Base-by-base conservation (phyloP, 2,888 invertebrate genomes). In the Chromoteleia sp. region DNA sequence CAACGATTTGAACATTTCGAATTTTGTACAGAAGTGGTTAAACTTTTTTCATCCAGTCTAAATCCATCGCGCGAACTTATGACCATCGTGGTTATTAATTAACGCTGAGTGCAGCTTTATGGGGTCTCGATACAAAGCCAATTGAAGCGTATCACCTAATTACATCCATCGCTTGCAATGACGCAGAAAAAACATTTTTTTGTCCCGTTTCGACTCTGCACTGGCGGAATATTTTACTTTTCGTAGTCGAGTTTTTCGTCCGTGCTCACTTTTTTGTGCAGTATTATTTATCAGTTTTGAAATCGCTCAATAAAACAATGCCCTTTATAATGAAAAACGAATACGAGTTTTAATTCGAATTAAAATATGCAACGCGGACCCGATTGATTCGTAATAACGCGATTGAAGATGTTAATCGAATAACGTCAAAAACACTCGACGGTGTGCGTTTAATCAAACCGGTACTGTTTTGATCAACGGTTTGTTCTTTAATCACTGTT, bases 101-200 rank as follows among this genome's bases (percentile, higher is more conserved):
- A 71, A 54, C 43, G 29, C 36, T 59, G 58, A 59, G 59, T 36
- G 59, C 19, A 50, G 52, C 25, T 56, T 56, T 36, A 56, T 17
- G 45, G 63, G 33, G 56, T 63, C 3, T 29, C 29, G 33, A 54
- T 63, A 73, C 63, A 61, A 63, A 63, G 25, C 25, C 61, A 45
- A 63, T 48, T 74, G 29, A 65, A 48, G 48, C 56, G 39, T 30
- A 74, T 48, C 56, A 54, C 52, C 43, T 74, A 65, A 65, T 74
- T 74, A 65, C 63, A 74, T 74, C 65, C 56, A 74, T 56, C 14
- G 48, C 12, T 54, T 4, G 56, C 45, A 65, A 45, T 65, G 56
- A 56, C 29, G 48, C 29, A 48, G 29, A 74, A 56, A 73, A 61
- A 52, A 52, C 12, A 21, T 19, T 58, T 59, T 70, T 73, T 61